Conservation (phyloP, 2,113 vertebrate genomes). For the Corynorhinus townsendii region DNA sequence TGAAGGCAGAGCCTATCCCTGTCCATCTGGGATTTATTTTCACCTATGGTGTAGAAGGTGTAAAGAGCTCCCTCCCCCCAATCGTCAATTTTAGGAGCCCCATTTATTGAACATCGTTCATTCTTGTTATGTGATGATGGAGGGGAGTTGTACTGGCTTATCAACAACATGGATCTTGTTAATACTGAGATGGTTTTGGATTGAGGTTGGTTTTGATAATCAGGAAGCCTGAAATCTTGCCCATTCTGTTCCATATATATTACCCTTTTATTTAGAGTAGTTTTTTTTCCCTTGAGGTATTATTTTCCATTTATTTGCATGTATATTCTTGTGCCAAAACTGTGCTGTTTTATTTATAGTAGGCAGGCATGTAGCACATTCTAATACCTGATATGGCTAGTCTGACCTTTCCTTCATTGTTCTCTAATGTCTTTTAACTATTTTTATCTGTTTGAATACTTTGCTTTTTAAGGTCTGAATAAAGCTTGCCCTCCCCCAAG, state of each 20-base stretch:
- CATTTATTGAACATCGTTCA: neutral
- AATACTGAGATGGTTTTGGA: neutral
- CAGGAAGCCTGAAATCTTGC: neutral
- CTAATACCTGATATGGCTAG: neutral
- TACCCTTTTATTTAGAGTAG: neutral
- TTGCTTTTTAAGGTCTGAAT: neutral
- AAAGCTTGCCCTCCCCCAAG: neutral
- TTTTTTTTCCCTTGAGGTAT: neutral
- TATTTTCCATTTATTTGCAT: neutral
- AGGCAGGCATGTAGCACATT: neutral
- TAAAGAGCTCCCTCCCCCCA: neutral
- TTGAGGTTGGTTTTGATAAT: neutral
- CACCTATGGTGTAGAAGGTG: neutral
- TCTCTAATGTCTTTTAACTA: neutral
- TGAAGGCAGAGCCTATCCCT: neutral
- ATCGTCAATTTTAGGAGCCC: neutral
- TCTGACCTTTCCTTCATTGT: neutral
- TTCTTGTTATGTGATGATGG: neutral
- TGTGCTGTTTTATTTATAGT: neutral
- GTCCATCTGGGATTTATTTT: neutral
- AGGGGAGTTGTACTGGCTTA: neutral
- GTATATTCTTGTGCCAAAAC: neutral
- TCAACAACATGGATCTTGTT: neutral
- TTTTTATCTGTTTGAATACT: neutral
- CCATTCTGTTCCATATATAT: neutral